These are phyloP conservation scores for Mastigias papua DNA, from an alignment of 30 jellyfish, hydroid and myxozoan genomes.

Conservation along the genomic window DNA sequence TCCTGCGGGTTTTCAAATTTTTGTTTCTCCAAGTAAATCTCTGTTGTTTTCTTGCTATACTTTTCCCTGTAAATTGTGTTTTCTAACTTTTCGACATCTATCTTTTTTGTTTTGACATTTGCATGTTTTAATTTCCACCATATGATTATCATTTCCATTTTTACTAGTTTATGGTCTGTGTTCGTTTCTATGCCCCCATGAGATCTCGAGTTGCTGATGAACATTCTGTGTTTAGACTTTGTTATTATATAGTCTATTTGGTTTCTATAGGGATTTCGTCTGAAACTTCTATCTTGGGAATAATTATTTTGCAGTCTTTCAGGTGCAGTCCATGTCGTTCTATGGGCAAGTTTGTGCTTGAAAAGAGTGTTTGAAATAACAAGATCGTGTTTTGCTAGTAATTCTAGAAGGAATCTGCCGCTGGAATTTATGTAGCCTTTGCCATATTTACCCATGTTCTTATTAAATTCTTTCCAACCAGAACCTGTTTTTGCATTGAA, in stretches of 20 bases:
- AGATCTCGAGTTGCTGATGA: slow-evolving; percentile 54
- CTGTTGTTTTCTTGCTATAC: slow-evolving; percentile 41
- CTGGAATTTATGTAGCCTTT: slow-evolving; percentile 66
- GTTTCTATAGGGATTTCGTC: slow-evolving; percentile 56
- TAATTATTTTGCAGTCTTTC: slow-evolving; percentile 19
- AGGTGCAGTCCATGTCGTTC: slow-evolving; percentile 81
- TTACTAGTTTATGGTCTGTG: slow-evolving; percentile 49
- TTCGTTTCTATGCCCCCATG: slow-evolving; percentile 59
- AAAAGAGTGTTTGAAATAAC: slow-evolving; percentile 60
- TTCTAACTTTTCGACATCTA: slow-evolving; percentile 46
- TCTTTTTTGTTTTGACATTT: slow-evolving; percentile 45
- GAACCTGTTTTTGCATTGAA: slow-evolving; percentile 66
- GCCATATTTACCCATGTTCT: slow-evolving; percentile 39
- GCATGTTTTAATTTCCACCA: slow-evolving; percentile 47
- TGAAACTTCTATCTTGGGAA: slow-evolving; percentile 4
- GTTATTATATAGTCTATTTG: slow-evolving; percentile 51
- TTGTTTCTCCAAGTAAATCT: slow-evolving; percentile 13
- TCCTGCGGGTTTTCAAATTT: slow-evolving; percentile 19
- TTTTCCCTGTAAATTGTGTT: slow-evolving; percentile 41
- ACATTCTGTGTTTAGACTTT: slow-evolving; percentile 15
- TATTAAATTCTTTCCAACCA: slow-evolving; percentile 41
- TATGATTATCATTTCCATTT: slow-evolving; percentile 26
- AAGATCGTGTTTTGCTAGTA: slow-evolving; percentile 52
- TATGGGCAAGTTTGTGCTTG: slow-evolving; percentile 70
- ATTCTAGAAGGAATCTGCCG: slow-evolving; percentile 55